Evolutionary conservation across 1,140 invertebrate species (phyloP).

Genomic region (Akabosia matsudoensis): DNA sequence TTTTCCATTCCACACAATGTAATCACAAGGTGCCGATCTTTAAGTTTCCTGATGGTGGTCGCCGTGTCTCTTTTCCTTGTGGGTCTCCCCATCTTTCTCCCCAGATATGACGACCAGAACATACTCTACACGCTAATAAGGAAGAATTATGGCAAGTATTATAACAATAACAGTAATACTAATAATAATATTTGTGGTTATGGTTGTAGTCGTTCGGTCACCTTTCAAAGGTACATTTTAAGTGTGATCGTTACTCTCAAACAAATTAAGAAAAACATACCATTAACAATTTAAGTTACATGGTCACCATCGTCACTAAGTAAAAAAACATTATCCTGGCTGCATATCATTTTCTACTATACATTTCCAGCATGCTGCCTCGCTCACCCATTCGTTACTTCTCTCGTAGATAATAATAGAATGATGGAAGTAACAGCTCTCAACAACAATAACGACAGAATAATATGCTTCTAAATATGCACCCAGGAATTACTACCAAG

Average conservation of each 20-base stretch:
- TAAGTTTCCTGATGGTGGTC: neutral
- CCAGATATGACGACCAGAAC: neutral
- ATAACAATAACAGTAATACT: neutral
- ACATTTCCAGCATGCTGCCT: too few species aligned
- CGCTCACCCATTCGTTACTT: slow-evolving; percentile 11
- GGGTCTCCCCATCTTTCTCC: neutral
- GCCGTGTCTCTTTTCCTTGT: neutral
- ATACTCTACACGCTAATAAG: neutral
- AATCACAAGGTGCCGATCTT: neutral
- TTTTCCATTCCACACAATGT: neutral
- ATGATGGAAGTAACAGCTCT: neutral
- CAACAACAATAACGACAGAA: neutral
- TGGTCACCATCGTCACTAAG: too few species aligned
- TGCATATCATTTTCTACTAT: too few species aligned
- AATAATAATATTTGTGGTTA: slow-evolving; percentile 7
- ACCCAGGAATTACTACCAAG: slow-evolving; percentile 2
- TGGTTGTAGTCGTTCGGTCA: slow-evolving; percentile 4
- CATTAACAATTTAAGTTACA: neutral
- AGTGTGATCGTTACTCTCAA: slow-evolving; percentile 6
- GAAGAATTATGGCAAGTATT: neutral
- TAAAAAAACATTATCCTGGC: too few species aligned
- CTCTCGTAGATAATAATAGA: slow-evolving; percentile 8
- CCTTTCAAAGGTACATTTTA: neutral
- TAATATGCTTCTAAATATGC: neutral
- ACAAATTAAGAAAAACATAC: neutral